Percentiles rank a stretch among this genome's conserved stretches.
phyloP scores from a whole-genome alignment of 2,888 invertebrate species.

The Lithodes maja region DNA sequence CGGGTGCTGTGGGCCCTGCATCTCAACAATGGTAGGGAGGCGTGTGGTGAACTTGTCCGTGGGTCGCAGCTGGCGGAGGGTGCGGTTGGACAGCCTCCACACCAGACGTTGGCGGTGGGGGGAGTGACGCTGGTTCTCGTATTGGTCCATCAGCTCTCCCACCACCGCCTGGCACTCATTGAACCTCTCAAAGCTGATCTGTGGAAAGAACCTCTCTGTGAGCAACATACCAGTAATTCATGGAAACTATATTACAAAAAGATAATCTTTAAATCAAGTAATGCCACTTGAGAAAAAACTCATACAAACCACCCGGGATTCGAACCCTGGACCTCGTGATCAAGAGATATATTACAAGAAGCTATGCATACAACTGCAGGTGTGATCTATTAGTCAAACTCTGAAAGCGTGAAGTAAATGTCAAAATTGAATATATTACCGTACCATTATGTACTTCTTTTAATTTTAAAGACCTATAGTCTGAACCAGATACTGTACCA shows the following conservation, averaged over 20 bases:
- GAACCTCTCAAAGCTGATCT: slow-evolving; percentile 59
- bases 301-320: no score
- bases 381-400: background rate
- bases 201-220: slow-evolving; percentile 64
- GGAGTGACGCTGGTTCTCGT: slow-evolving; percentile 83
- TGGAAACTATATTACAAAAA: no score
- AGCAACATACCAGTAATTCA: no score
- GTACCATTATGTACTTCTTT: no score
- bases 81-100: slow-evolving; percentile 85
- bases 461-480: no score
- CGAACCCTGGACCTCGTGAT: no score
- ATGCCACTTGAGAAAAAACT: no score
- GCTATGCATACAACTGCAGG: background rate
- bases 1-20: slow-evolving; percentile 57
- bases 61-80: slow-evolving; percentile 83
- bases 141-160: slow-evolving; percentile 81
- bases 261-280: no score
- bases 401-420: no score
- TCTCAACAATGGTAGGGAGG: slow-evolving; percentile 84
- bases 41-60: slow-evolving; percentile 84
- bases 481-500: no score
- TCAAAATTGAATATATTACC: no score
- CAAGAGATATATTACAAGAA: no score
- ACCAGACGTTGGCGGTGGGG: slow-evolving; percentile 81
- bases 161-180: slow-evolving; percentile 79